Conservation (phyloP, 2,888 invertebrate genomes). For the Agrotis ipsilon region DNA sequence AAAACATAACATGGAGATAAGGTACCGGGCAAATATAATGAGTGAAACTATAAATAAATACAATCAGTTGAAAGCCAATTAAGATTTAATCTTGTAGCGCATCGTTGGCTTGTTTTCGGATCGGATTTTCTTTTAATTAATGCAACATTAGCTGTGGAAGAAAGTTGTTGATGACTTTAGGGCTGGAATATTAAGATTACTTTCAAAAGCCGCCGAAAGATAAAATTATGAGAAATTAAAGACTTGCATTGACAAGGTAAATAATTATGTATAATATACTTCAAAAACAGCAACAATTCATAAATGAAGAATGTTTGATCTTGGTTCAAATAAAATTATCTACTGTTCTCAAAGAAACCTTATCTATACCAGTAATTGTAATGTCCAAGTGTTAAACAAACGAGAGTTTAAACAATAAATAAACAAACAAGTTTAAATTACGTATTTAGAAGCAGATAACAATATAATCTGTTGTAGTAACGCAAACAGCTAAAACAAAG, state of each 20-base stretch:
- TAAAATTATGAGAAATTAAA: not conserved
- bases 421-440: slow-evolving; percentile 44
- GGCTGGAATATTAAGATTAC: slow-evolving; percentile 17
- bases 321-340: slow-evolving; percentile 19
- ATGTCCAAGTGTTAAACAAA: slow-evolving; percentile 42
- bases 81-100: slow-evolving; percentile 55
- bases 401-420: slow-evolving; percentile 49
- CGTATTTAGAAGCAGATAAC: slow-evolving; percentile 54
- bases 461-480: slow-evolving; percentile 55
- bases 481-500: slow-evolving; percentile 59
- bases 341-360: slow-evolving; percentile 27
- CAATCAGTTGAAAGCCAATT: slow-evolving; percentile 61
- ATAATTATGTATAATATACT: not conserved
- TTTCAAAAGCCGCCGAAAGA: slow-evolving; percentile 10
- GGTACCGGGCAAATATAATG: slow-evolving; percentile 42
- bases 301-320: not conserved
- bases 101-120: slow-evolving; percentile 47
- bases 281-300: not conserved
- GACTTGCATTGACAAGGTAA: not conserved
- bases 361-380: slow-evolving; percentile 32
- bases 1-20: slow-evolving; percentile 51
- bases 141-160: slow-evolving; percentile 30
- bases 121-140: slow-evolving; percentile 56
- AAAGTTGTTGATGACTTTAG: slow-evolving; percentile 31
- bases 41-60: slow-evolving; percentile 49